Base-by-base conservation (phyloP, 2,113 vertebrate genomes). In the Cololabis saira region DNA sequence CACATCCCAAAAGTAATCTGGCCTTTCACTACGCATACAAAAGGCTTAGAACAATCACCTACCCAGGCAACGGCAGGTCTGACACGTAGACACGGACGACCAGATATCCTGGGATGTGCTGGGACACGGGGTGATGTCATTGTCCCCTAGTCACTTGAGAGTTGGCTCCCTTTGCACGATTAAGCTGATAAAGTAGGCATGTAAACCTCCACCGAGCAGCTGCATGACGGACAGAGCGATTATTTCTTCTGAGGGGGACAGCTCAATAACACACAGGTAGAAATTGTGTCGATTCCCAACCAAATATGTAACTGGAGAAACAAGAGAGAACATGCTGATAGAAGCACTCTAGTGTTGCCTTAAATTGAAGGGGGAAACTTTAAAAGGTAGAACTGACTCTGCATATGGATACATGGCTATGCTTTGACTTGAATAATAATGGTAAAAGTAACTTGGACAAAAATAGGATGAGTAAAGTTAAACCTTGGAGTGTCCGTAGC, bases 21-120 rank as follows among this genome's bases (percentile, higher is more conserved):
- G 56, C 51, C 52, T 18, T 61, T 66, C n/a, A 56, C 48, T 70
- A 59, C 27, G 59, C 17, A 47, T 57, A 43, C 55, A 80, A 72
- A 54, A 59, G 55, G 56, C 64, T 69, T 67, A 76, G 18, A 79
- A 66, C 48, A 67, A 61, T 72, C 66, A 50, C 37, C 22, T 67
- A 42, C 45, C 47, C 15, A 60, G 60, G 54, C 59, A 58, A 59
- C 50, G 9, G 12, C 52, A 48, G 69, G 56, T 60, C 37, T 17
- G 62, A 72, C 70, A 88, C 51, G 58, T 82, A 77, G 68, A 61
- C 66, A 53, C 63, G 58, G 63, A 55, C 44, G 60, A n/a, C 37
- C 75, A 61, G 52, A 77, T 49, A 68, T 27, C 49, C 58, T 68
- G 56, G 64, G 63, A 69, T 67, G 67, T 43, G 61, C 55, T 56